Evolutionary conservation across 2,797 vertebrate genomes (phyloP), one percentile per base, ranked within the genome.

Genomic region (Margarornis squamiger): DNA sequence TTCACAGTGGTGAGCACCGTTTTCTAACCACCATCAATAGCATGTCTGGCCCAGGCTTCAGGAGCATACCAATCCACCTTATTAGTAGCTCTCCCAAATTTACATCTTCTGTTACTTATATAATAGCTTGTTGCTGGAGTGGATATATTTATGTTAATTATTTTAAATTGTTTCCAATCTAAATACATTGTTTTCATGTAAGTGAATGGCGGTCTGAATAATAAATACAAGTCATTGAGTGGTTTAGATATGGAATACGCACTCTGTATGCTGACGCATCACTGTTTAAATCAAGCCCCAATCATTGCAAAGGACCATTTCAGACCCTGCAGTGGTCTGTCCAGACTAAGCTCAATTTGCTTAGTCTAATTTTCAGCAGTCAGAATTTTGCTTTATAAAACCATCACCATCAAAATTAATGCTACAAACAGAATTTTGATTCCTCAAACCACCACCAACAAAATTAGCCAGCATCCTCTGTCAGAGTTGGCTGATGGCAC

Each of bases 161-260:
- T 48, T 94, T 86, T 51, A 91, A 89, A 91, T 63, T 77, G 57
- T 88, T 89, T 88, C 45, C 63, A 80, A 46, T 82, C 73, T 80
- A 96, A 90, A 95, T 67, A 93, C 55, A 82, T 27, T 39, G 36
- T 72, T 93, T 94, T 87, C 90, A 95, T 3, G 1, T 46, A 96
- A 70, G 30, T 36, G 36, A 95, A 62, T 67, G 52, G 27, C 75
- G 86, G 34, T 32, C 54, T 83, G 54, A 76, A 86, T 91, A 80
- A 89, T 30, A 88, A 95, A 65, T 52, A 63, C 39, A 79, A 59
- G 68, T 48, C 58, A 79, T 26, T 29, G 24, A 24, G 38, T 72
- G 65, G 54, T 92, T 93, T 83, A 78, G 79, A 36, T 51, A 78
- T 14, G 45, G 58, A 67, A 80, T 52, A 54, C 19, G 24, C 24